phyloP scores from a whole-genome alignment of 2,797 vertebrate species.

The Gephyroberyx darwinii region DNA sequence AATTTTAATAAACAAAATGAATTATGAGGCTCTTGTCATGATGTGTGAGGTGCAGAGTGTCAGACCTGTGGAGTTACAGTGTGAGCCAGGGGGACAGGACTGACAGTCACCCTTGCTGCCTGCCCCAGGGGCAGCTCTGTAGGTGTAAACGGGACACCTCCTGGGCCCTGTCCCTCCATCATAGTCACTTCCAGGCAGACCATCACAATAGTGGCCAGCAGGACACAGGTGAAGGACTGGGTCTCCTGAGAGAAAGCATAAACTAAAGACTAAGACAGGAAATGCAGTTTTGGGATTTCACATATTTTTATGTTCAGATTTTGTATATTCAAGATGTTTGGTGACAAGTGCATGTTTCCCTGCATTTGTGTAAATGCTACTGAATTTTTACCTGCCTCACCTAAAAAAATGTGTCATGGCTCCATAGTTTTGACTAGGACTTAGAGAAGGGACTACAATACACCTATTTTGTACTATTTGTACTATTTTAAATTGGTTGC shows the following conservation, averaged over 20 bases:
- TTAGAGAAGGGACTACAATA: too few species aligned
- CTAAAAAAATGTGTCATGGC: too few species aligned
- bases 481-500: too few species aligned
- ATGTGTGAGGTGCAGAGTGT: conserved; percentile 5
- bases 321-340: too few species aligned
- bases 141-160: conserved; percentile 86
- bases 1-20: neutral
- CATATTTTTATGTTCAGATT: too few species aligned
- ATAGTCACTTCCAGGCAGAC: conserved; percentile 71
- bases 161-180: conserved; percentile 73
- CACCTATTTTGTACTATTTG: too few species aligned
- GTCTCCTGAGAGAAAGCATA: conserved; percentile 77
- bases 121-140: conserved; percentile 80
- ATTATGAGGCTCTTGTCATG: neutral
- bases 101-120: conserved; percentile 84
- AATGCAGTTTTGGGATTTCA: too few species aligned
- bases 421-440: too few species aligned
- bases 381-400: too few species aligned
- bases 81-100: conserved; percentile 84
- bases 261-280: too few species aligned
- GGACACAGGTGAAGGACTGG: conserved; percentile 81
- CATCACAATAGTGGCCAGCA: conserved; percentile 87
- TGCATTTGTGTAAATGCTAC: too few species aligned
- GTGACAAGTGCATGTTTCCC: too few species aligned
- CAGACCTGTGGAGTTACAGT: conserved; percentile 86